phyloP scores from a whole-genome alignment of 2,113 vertebrate genomes.

The Tenebrosternarchus preto region DNA sequence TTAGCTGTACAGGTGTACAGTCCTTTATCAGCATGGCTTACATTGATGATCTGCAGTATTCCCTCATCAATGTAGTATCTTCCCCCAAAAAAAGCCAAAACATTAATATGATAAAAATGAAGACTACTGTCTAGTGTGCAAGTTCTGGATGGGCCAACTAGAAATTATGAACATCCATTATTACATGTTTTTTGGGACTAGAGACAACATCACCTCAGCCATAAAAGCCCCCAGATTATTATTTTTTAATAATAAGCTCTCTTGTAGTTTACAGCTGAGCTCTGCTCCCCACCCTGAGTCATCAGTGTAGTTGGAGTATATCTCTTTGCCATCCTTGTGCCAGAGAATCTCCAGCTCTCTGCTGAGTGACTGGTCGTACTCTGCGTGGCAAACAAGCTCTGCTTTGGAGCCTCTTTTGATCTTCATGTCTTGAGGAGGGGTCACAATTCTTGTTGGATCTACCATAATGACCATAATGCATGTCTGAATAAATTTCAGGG shows the following conservation, averaged over 20 bases:
- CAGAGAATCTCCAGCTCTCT: constrained; percentile 81
- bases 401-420: constrained; percentile 75
- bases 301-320: constrained; percentile 71
- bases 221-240: neutral
- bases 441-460: constrained; percentile 83
- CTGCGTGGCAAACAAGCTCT: constrained; percentile 78
- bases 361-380: constrained; percentile 80
- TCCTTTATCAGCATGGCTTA: constrained; percentile 81
- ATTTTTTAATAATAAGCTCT: neutral
- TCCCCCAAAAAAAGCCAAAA: neutral
- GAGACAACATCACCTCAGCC: neutral
- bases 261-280: neutral
- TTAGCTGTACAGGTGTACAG: constrained; percentile 80
- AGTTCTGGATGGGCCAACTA: too few relatives aligned
- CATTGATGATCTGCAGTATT: constrained; percentile 81
- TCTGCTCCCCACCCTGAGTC: constrained; percentile 73
- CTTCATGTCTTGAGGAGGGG: constrained; percentile 75
- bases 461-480: constrained; percentile 8
- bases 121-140: too few relatives aligned
- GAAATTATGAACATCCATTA: too few relatives aligned
- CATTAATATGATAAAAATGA: too few relatives aligned
- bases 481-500: neutral
- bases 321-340: constrained; percentile 79
- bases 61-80: constrained; percentile 71
- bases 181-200: neutral